These are phyloP conservation scores for Nanorana parkeri DNA, from an alignment of 2,113 vertebrate species.

Conservation along the genomic window DNA sequence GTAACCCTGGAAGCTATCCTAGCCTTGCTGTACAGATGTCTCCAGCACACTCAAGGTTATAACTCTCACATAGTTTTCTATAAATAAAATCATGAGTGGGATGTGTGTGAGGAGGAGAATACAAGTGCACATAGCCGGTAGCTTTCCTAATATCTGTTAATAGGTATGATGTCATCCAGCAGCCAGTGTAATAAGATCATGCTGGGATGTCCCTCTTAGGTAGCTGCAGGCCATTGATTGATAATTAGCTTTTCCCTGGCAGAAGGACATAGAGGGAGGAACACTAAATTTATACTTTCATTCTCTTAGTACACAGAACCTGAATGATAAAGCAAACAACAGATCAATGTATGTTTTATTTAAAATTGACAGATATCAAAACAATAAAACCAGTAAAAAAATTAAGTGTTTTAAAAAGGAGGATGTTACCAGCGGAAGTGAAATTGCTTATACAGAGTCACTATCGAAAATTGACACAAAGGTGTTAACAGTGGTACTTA, in stretches of 20 bases:
- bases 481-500: too few species aligned
- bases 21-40: too few species aligned
- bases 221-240: constrained; percentile 41
- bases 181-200: constrained; percentile 15
- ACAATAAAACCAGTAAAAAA: too few species aligned
- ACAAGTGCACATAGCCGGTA: background rate
- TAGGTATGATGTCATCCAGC: constrained; percentile 50
- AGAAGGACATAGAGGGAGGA: constrained; percentile 5
- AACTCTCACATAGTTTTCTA: constrained; percentile 28
- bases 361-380: too few species aligned
- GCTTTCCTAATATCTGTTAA: constrained; percentile 44
- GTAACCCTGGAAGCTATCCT: background rate
- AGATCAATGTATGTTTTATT: too few species aligned
- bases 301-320: background rate
- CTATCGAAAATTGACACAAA: too few species aligned
- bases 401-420: too few species aligned
- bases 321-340: background rate
- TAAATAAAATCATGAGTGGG: constrained; percentile 31
- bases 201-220: constrained; percentile 18
- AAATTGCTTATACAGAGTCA: too few species aligned
- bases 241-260: constrained; percentile 7
- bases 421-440: too few species aligned
- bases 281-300: background rate
- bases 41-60: constrained; percentile 4
- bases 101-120: constrained; percentile 30